Base-by-base conservation (phyloP, 2,888 invertebrate genomes). In the Geotrupes spiniger region DNA sequence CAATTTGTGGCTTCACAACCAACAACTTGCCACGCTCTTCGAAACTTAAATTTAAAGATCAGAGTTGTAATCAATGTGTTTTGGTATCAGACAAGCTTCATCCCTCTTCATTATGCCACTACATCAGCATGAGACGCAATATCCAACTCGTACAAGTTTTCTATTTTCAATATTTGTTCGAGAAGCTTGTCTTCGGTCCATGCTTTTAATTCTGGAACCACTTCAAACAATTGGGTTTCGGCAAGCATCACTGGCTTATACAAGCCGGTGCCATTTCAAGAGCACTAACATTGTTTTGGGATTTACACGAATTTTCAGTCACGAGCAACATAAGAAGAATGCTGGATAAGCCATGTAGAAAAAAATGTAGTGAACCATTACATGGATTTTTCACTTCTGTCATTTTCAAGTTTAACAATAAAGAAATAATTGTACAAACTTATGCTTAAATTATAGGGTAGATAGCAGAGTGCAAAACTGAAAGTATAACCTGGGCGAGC, bases 1-100 rank as follows among this genome's bases (percentile, higher is more conserved):
- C 85, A 27, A 86, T 88, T 66, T 80, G 79, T 3, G 90, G 91
- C 63, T 82, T 80, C 15, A 81, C 77, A 46, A 78, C 74, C 0
- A 73, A 66, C 9, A 91, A 71, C 66, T 89, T 89, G 58, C 83
- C 81, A 42, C 78, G 75, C 57, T 87, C 87, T 69, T 90, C 90
- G 51, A 74, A 74, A n/a, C 86, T 85, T 25, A 90, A 67, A 62
- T 76, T 80, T 15, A 89, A 63, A 0, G 69, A 44, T 75, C 71
- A 77, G 79, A 76, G 61, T 76, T 76, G 65, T 88, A 89, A 68
- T 90, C 82, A 42, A 90, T 76, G 66, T 82, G 70, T 1, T 72
- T 66, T 1, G 89, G 90, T 60, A 91, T 82, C n/a, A 75, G 54
- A 36, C 89, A 72, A 25, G 76, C 69, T 64, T 89, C 87, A 58